These are phyloP conservation scores for Megaptera novaeangliae DNA, from an alignment of 2,113 vertebrate species.

Conservation along the genomic window DNA sequence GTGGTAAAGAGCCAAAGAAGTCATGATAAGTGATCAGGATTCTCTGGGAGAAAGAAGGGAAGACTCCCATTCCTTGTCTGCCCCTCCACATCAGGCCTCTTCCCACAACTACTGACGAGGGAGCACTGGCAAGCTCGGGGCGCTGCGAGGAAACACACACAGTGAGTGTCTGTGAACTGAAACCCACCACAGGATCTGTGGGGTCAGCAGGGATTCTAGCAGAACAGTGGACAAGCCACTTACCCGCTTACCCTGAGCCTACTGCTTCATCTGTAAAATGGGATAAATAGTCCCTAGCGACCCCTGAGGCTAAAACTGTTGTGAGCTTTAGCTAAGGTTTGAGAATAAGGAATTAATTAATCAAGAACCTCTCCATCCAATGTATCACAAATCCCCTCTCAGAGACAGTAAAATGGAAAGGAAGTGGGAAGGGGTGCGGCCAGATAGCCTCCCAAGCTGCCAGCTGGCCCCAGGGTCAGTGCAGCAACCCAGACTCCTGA, in stretches of 20 bases:
- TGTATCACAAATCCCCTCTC: not conserved
- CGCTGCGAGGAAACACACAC: not conserved
- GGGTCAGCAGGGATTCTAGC: not conserved
- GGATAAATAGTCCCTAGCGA: not conserved
- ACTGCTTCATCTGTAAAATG: not conserved
- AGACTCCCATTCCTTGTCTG: not conserved
- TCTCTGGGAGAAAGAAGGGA: not conserved
- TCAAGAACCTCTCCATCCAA: not conserved
- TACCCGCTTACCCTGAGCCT: not conserved
- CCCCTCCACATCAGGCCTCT: not conserved
- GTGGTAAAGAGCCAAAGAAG: not conserved
- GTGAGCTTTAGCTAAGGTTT: not conserved
- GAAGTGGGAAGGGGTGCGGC: not conserved
- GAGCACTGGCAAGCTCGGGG: not conserved
- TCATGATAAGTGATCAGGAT: not conserved
- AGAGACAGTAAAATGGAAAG: not conserved
- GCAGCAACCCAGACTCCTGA: not conserved
- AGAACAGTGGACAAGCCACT: not conserved
- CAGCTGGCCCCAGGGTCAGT: not conserved
- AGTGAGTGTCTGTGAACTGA: not conserved
- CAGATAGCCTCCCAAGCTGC: not conserved
- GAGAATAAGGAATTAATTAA: not conserved
- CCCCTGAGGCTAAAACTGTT: not conserved
- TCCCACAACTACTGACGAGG: not conserved
- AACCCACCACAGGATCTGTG: not conserved